Evolutionary conservation across 2,888 invertebrate species (phyloP).

Genomic region (Rhopalosiphum nymphaeae): DNA sequence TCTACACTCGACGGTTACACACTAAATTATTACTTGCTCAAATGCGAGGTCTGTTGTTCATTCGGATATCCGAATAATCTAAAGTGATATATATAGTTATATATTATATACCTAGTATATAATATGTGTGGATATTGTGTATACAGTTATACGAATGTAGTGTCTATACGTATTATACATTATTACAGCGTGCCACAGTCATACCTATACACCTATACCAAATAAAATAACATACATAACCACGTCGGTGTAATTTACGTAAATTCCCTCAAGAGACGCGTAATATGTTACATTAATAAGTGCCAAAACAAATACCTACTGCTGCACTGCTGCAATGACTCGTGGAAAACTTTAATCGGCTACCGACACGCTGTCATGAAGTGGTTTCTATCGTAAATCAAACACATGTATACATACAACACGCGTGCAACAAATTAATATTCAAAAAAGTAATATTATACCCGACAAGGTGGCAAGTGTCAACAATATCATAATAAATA

Average conservation of each 20-base stretch:
- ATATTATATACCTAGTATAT: not conserved
- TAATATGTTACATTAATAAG: conserved; percentile 37
- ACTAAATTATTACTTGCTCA: conserved; percentile 13
- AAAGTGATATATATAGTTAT: not conserved
- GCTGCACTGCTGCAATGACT: not conserved
- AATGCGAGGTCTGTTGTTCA: not conserved
- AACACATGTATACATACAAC: not conserved
- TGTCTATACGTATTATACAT: not conserved
- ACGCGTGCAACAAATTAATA: not conserved
- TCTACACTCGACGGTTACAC: not conserved
- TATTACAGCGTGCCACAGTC: not conserved
- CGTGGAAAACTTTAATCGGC: conserved; percentile 30
- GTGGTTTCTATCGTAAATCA: conserved; percentile 6
- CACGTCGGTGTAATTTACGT: not conserved
- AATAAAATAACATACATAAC: conserved; percentile 12
- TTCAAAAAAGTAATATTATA: conserved; percentile 3
- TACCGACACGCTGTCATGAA: conserved; percentile 2
- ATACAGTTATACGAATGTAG: not conserved
- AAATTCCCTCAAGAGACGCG: conserved; percentile 1
- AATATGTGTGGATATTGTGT: not conserved
- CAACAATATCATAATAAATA: not conserved
- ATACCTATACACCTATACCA: not conserved
- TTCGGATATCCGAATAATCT: not conserved
- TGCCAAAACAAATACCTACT: not conserved
- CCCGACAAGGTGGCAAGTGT: not conserved